Evolutionary conservation across 2,888 invertebrate genomes (phyloP).

Genomic region (Stenodema calcarata): DNA sequence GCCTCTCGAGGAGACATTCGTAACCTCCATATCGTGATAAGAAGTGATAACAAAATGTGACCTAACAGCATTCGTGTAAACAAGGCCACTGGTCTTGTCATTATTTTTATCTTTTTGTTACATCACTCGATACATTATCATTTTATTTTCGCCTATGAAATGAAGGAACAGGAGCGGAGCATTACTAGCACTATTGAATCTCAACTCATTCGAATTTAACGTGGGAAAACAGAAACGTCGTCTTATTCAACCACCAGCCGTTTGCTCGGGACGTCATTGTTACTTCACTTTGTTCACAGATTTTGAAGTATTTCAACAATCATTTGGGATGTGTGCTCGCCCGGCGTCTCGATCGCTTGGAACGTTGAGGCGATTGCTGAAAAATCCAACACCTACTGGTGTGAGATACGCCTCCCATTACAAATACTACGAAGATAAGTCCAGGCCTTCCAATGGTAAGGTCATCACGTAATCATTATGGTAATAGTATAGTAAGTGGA

Average conservation of each 20-base stretch:
- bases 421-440: conserved; percentile 43
- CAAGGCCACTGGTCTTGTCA: no score
- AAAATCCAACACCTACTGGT: background rate
- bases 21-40: background rate
- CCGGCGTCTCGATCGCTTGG: background rate
- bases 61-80: background rate
- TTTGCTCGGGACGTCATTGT: background rate
- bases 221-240: background rate
- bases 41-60: background rate
- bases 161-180: background rate
- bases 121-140: background rate
- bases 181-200: background rate
- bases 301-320: background rate
- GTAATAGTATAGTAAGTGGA: no score
- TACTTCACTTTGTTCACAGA: background rate
- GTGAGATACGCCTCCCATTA: conserved; percentile 37
- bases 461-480: no score
- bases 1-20: background rate
- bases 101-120: background rate
- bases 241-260: background rate
- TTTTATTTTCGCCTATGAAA: background rate
- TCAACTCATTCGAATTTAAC: background rate
- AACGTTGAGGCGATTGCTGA: background rate
- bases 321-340: background rate
- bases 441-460: conserved; percentile 24